A percentile compares a stretch with the other conserved stretches of the same genome.
phyloP scores from a whole-genome alignment of 2,888 invertebrate species.

The Volucella inanis region DNA sequence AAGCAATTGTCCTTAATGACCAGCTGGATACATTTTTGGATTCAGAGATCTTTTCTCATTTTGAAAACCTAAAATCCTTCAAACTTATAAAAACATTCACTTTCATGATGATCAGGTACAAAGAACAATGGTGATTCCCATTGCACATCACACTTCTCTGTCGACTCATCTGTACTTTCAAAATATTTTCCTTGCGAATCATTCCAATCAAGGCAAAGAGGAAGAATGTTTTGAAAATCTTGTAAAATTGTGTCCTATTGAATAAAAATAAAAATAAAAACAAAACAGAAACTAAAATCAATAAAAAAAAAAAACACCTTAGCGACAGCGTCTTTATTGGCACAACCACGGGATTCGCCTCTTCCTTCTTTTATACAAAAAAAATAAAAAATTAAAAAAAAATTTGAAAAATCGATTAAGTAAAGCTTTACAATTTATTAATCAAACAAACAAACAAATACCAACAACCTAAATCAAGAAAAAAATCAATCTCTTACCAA shows the following conservation, averaged over 20 bases:
- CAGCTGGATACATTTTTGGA: no score
- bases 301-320: background rate
- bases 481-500: slow-evolving; percentile 52
- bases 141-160: no score
- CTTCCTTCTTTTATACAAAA: slow-evolving; percentile 81
- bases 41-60: no score
- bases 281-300: background rate
- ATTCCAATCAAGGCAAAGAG: no score
- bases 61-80: no score
- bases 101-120: no score
- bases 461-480: slow-evolving; percentile 76
- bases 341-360: slow-evolving; percentile 66
- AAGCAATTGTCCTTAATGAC: no score
- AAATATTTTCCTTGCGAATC: no score
- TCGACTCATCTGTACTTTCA: no score
- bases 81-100: no score
- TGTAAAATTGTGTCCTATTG: background rate
- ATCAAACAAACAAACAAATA: slow-evolving; percentile 75
- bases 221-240: no score
- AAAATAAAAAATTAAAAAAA: slow-evolving; percentile 77
- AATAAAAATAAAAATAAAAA: background rate
- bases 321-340: slow-evolving; percentile 4
- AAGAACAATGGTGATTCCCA: no score
- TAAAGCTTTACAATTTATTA: slow-evolving; percentile 54
- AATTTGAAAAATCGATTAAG: slow-evolving; percentile 37